Base-by-base conservation (phyloP, 2,888 invertebrate genomes). In the Flexamia atlantica region DNA sequence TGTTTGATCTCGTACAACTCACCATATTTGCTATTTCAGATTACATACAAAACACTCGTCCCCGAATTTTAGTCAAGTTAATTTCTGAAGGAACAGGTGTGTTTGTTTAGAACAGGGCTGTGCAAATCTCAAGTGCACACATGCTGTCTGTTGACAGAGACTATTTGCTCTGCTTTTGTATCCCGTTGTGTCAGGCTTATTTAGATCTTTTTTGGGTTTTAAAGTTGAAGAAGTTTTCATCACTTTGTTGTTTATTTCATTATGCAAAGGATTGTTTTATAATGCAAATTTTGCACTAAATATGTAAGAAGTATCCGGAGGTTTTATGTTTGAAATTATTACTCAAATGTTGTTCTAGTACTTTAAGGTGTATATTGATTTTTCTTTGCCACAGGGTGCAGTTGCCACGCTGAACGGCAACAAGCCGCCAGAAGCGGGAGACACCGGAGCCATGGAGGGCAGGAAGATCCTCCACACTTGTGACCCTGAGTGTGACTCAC, bases 401-500 rank as follows among this genome's bases (percentile, higher is more conserved):
- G 93, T 96, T 86, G 94, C 95, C 84, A 93, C 94, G 36, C 92
- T 96, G 85, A 95, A 95, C 88, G 95, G 95, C 53, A 89, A 89
- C 1, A 60, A 76, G 89, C 42, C 89, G 88, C 17, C 89, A 89
- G 1, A 70, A 60, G 46, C 86, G 88, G 68, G 83, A 86, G 88
- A 87, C 87, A 40, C n/a, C 32, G 82, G 86, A 7, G 84, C 84
- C 23, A 85, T 85, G n/a, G 88, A 88, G 70, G 87, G 88, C 23
- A 57, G 87, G 84, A 85, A 86, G 81, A 93, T 93, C 88, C 89
- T 93, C 87, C 93, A 94, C 88, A 94, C 95, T 88, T 97, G 97
- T 90, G 96, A 96, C 90, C 95, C 95, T 36, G 95, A 97, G 90
- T 97, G 97, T 90, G 96, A 96, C 90, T 91, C 93, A 64, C 95